Base-by-base conservation (phyloP, 2,888 invertebrate genomes). In the Amiota communis region DNA sequence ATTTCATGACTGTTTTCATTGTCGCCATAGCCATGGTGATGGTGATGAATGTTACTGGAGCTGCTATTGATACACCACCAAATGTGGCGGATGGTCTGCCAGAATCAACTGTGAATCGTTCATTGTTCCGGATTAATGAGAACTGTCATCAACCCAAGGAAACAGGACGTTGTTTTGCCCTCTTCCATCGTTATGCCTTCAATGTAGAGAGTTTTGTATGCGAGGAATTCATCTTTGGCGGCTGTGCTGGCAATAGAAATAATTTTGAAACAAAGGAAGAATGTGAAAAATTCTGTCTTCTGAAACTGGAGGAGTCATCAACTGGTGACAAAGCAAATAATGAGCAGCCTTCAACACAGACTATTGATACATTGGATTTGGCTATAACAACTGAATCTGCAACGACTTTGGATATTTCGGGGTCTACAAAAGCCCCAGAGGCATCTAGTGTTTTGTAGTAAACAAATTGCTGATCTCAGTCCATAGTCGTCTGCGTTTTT, bases 191-290 rank as follows among this genome's bases (percentile, higher is more conserved):
- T 61, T 87, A 72, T 57, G 86, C 87, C 74, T 87, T 80, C 80
- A 87, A 87, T 77, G 77, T 87, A 76, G 88, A 88, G 17, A 85
- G 75, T 12, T 74, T 81, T 1, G 63, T 91, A 86, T 97, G 97
- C 86, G 91, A 93, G 67, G 92, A 93, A 69, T 97, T 97, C 87
- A 91, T 92, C 71, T 97, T 94, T 87, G 95, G 95, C 12, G 94
- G 94, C 9, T 94, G 94, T 80, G 90, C 94, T 69, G 96, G 95
- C n/a, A 96, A 96, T 86, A 91, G 92, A 78, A 96, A 96, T 87
- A 95, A 94, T 85, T 96, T 96, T 87, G 90, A 92, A 68, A 91
- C 92, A 1, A 89, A 90, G 65, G 91, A 93, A 15, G 93, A 93
- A 74, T 95, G 95, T 81, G 91, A 91, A 75, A 88, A 90, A 48